These are phyloP conservation scores for Lepus americanus DNA, from an alignment of 2,113 vertebrate species.

Conservation along the genomic window DNA sequence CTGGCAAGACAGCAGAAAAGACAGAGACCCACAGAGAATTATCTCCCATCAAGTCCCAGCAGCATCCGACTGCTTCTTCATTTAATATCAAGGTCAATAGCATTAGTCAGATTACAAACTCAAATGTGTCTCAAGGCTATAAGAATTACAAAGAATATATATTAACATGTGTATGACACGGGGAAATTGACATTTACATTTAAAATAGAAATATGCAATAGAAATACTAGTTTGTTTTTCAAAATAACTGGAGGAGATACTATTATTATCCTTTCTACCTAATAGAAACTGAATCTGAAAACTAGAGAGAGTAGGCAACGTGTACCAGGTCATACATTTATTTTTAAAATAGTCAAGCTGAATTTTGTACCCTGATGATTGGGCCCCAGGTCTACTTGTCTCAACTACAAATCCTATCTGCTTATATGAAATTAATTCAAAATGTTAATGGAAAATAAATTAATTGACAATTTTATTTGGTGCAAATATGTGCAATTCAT, in stretches of 20 bases:
- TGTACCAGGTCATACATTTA: not conserved
- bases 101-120: not conserved
- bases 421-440: not conserved
- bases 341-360: not conserved
- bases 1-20: not conserved
- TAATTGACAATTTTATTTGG: too few species aligned
- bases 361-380: not conserved
- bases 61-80: not conserved
- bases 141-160: not conserved
- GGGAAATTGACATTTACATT: not conserved
- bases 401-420: not conserved
- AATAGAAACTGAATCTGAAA: not conserved
- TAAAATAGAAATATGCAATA: not conserved
- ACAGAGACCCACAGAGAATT: too few species aligned
- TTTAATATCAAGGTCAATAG: not conserved
- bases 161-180: not conserved
- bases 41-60: not conserved
- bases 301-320: not conserved
- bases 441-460: too few species aligned
- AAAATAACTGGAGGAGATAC: not conserved
- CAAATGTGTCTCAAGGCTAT: not conserved
- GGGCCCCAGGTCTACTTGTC: fast-evolving
- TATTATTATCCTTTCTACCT: not conserved
- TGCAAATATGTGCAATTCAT: too few species aligned
- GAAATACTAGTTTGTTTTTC: not conserved